These are phyloP conservation scores for Emys orbicularis DNA, from an alignment of 2,797 vertebrate species.

Conservation along the genomic window DNA sequence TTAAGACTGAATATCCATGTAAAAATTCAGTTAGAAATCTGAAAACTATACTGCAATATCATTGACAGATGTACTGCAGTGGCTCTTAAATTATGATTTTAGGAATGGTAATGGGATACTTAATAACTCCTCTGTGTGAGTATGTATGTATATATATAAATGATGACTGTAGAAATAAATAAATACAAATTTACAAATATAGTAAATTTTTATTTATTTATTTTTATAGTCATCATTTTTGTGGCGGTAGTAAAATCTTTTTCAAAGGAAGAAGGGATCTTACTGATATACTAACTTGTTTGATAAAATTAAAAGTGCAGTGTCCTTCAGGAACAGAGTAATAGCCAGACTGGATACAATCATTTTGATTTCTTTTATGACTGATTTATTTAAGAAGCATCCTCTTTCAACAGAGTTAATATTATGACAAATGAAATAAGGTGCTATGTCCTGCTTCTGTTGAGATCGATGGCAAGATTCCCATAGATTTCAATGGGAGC, in stretches of 20 bases:
- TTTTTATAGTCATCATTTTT: not conserved
- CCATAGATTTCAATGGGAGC: not conserved
- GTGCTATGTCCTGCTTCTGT: not conserved
- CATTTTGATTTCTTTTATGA: not conserved
- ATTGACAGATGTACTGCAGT: not conserved
- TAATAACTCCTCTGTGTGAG: not conserved
- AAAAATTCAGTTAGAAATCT: not conserved
- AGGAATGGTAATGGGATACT: not conserved
- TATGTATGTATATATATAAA: no score
- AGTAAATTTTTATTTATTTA: fast-evolving
- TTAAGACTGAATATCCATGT: not conserved
- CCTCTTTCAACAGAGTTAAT: not conserved
- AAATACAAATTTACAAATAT: fast-evolving
- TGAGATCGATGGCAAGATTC: not conserved
- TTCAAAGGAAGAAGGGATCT: not conserved
- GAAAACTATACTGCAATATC: fast-evolving
- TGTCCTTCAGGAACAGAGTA: not conserved
- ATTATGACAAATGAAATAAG: not conserved
- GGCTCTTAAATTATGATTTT: not conserved
- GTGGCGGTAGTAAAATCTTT: not conserved
- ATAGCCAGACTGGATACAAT: not conserved
- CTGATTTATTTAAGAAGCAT: fast-evolving
- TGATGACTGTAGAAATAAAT: no score
- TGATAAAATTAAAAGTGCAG: not conserved
- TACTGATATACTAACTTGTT: fast-evolving